Conservation (phyloP, 2,113 vertebrate species). For the Platysteira castanea region DNA sequence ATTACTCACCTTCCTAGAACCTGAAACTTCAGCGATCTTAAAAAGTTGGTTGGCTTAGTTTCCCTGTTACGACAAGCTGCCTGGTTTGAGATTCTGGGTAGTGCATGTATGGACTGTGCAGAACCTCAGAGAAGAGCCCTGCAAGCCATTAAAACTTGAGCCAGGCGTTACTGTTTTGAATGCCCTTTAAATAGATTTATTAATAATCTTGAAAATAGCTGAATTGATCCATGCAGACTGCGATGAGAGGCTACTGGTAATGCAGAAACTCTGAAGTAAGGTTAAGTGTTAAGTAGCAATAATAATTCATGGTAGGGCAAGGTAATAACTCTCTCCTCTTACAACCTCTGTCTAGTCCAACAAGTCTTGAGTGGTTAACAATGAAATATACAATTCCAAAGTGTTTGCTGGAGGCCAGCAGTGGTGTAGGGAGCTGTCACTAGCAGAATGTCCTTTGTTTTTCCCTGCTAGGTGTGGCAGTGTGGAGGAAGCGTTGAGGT, state of each 20-base stretch:
- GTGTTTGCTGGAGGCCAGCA: neutral
- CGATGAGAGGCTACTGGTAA: neutral
- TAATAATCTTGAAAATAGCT: neutral
- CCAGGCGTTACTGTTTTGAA: neutral
- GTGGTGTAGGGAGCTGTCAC: neutral
- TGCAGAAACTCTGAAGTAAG: neutral
- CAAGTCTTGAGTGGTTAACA: neutral
- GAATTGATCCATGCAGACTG: neutral
- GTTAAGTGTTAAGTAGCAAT: neutral
- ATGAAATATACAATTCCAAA: neutral
- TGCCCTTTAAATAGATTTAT: neutral
- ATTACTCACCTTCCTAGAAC: neutral
- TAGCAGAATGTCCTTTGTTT: neutral
- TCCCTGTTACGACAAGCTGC: neutral
- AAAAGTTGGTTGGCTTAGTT: neutral
- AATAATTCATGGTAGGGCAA: neutral
- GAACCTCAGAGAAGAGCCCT: neutral
- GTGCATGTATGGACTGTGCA: neutral
- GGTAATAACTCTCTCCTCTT: neutral
- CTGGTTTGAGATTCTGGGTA: neutral
- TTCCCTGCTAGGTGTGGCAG: constrained; percentile 87
- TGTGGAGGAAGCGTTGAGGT: constrained; percentile 96
- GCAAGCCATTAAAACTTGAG: neutral
- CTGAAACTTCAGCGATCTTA: neutral
- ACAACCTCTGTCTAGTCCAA: neutral